Base-by-base conservation (phyloP, 2,113 vertebrate genomes). In the Hippoglossus stenolepis region DNA sequence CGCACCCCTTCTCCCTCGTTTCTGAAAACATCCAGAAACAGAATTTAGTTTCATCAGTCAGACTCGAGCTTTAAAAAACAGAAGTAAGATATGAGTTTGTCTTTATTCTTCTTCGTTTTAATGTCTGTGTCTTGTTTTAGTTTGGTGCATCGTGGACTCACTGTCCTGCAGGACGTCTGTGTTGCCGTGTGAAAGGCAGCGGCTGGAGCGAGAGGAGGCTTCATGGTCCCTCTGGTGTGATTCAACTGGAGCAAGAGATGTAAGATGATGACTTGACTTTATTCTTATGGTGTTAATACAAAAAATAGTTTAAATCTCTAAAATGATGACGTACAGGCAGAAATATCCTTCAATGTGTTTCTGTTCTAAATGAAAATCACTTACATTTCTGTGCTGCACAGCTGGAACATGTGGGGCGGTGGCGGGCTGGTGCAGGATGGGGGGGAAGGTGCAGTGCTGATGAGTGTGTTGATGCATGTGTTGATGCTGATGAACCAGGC, bases 111-210 rank as follows among this genome's bases (percentile, higher is more conserved):
- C 14, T 45, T 1, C 23, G 3, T 56, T 45, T 60, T 10, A 49
- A 24, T 53, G 3, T 21, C 12, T 47, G 2, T 3, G 2, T 53
- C 43, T 12, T 14, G 35, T 63, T 59, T 43, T 7, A 2, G 47
- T 2, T 24, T 17, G 51, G 4, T 31, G 23, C n/a, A 5, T 12
- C 2, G 1, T 21, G 49, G 59, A 75, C 89, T 83, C 91, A 98
- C 96, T 93, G 95, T 95, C 6, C 95, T 95, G 92, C 96, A 95
- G 10, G 95, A 94, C 92, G 94, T 96, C 89, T 96, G 94, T 3
- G 96, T 13, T 13, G 23, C 14, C 70, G 15, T 59, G 95, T 95
- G 84, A 15, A 95, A 95, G 0, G 95, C 95, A 14, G 95, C 94
- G 63, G 95, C 93, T 53, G 97, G 95, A 94, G 96, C 95, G 70